Evolutionary conservation across 2,888 invertebrate genomes (phyloP), one percentile per base, ranked within the genome.

Genomic region (Azorinus chamasolen): DNA sequence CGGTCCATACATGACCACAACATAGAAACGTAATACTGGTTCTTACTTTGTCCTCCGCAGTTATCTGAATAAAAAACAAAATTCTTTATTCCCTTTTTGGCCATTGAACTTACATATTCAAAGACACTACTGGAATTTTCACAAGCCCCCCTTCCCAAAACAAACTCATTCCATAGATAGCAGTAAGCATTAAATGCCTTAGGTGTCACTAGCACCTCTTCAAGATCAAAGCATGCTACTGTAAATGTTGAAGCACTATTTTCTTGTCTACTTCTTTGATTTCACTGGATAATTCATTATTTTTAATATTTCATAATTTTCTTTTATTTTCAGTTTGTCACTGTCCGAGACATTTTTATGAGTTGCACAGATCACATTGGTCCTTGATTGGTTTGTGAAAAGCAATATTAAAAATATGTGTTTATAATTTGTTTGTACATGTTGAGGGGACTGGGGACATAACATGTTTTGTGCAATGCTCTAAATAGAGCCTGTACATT

Each of bases 151-250:
- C 75, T 63, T 43, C 71, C 71, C 12, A 71, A 59, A 27, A 74
- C 68, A 12, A 64, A 63, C 45, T 78, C 78, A 39, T 68, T 58
- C 78, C 81, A 81, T 1, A 81, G 4, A 50, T 72, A 71, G 45
- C 72, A 81, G 6, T 57, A 12, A 20, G 65, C 78, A 22, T 75
- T 72, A 62, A 74, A 74, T 2, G 68, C 41, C 27, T 81, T 81
- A 25, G 74, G 78, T 1, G 72, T 81, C 12, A 75, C 57, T 6
- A 78, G 55, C 1, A 75, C 81, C 43, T 81, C 77, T 55, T 74
- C 64, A 16, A 81, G 43, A 43, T 79, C 78, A 78, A 82, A 81
- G 24, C 73, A 73, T n/a, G 78, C 61, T 6, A 45, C 75, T 50
- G 37, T 0, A 24, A 76, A 45, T 16, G 61, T 45, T 66, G 10